Base-by-base conservation (phyloP, 1,140 invertebrate genomes). In the Lutraria rhynchaena region DNA sequence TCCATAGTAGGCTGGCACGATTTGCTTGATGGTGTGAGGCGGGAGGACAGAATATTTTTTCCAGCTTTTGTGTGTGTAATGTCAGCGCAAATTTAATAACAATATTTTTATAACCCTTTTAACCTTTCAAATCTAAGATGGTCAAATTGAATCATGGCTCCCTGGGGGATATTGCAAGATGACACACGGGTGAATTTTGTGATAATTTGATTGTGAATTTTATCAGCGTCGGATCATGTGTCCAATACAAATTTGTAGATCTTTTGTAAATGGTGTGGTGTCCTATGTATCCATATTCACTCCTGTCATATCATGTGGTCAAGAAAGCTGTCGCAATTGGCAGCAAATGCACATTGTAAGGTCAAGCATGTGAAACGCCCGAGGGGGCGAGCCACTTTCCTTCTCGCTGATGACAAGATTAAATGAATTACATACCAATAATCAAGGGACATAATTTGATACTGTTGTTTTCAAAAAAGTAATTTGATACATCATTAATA, bases 161-260 rank as follows among this genome's bases (percentile, higher is more conserved):
- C 63, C 22, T 1, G 17, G 44, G 63, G 63, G 13, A 5, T 3
- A 1, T 5, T 4, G 1, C 9, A 41, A 46, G 41, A 22, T 67
- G 63, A 67, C 63, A 44, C 17, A 0, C 3, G n/a, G 41, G 17
- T 41, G 37, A 29, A 41, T 31, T 9, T 22, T 31, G 41, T 29
- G 24, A 29, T 67, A 67, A 67, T 67, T 67, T 24, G 22, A 65
- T 67, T 67, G 63, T 67, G 31, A 37, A 31, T 29, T 67, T 67
- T 67, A 49, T 67, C 63, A 19, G 29, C 63, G 3, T 49, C 3
- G 44, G 46, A 49, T 49, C 63, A 22, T 17, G 44, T 49, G 44
- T 22, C 22, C 27, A 27, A 15, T 46, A 19, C 22, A 67, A 67
- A 67, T 67, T 49, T 67, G 63, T 67, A 67, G 24, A 67, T 67